Evolutionary conservation across 2,113 vertebrate genomes (phyloP).

Genomic region (Microtus montanus): DNA sequence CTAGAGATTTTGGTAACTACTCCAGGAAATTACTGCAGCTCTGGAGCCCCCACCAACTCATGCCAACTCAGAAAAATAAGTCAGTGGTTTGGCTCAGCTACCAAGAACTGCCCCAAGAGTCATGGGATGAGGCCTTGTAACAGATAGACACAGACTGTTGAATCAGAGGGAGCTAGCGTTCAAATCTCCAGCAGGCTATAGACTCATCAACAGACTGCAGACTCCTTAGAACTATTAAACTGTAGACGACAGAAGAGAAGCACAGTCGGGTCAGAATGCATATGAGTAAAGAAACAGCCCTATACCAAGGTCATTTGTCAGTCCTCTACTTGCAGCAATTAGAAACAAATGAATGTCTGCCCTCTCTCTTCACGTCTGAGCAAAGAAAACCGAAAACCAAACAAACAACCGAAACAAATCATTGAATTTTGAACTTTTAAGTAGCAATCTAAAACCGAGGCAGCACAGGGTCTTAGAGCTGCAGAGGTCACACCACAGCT

Average conservation of each 20-base stretch:
- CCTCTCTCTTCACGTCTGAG: background rate
- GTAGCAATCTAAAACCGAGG: background rate
- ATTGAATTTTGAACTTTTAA: background rate
- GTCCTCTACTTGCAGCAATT: background rate
- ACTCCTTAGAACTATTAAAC: background rate
- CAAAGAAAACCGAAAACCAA: background rate
- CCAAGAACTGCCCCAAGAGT: background rate
- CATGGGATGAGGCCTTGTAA: background rate
- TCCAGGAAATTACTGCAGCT: background rate
- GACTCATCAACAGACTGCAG: background rate
- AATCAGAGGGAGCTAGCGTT: background rate
- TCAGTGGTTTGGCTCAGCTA: background rate
- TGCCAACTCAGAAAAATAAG: background rate
- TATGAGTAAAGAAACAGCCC: conserved; percentile 38
- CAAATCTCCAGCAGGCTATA: background rate
- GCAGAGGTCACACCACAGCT: background rate
- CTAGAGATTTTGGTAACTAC: background rate
- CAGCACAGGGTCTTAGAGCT: background rate
- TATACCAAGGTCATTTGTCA: background rate
- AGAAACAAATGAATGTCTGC: background rate
- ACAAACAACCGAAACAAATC: background rate
- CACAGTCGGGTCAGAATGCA: conserved; percentile 34
- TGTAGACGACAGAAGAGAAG: background rate
- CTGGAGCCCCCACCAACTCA: background rate
- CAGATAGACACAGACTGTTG: background rate